These are phyloP conservation scores for Ceratoteleas bidentatus DNA, from an alignment of 1,140 invertebrate genomes.

Conservation along the genomic window DNA sequence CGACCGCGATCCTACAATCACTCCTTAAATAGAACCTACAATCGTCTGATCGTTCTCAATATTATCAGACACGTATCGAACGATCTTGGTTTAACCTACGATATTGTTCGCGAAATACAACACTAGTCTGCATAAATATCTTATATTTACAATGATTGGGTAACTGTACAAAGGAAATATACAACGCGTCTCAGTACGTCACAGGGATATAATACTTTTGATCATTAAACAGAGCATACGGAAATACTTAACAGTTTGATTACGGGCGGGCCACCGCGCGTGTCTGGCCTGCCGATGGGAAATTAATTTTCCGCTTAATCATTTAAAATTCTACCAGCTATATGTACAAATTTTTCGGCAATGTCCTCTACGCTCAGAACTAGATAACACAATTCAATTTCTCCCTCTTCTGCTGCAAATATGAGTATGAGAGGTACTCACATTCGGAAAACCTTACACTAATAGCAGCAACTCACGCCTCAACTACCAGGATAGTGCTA, in stretches of 20 bases:
- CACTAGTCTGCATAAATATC: slow-evolving; percentile 34
- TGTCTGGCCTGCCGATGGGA: background rate
- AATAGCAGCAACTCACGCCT: no score
- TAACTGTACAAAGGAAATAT: slow-evolving; percentile 47
- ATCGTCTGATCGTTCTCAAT: slow-evolving; percentile 12
- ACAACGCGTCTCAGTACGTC: slow-evolving; percentile 15
- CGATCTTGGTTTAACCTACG: slow-evolving; percentile 19
- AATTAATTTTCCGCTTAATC: slow-evolving; percentile 9
- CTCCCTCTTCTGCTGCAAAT: background rate
- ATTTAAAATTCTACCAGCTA: slow-evolving; percentile 6
- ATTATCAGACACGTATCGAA: slow-evolving; percentile 37
- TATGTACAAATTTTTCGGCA: slow-evolving; percentile 3
- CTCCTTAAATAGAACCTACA: slow-evolving; percentile 11
- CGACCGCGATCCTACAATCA: background rate
- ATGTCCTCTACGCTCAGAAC: background rate
- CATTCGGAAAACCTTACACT: no score
- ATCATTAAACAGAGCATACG: slow-evolving; percentile 29
- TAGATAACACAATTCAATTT: background rate
- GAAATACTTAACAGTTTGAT: slow-evolving; percentile 31
- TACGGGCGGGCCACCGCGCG: background rate
- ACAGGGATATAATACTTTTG: slow-evolving; percentile 32
- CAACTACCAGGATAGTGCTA: no score
- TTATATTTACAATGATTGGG: slow-evolving; percentile 38
- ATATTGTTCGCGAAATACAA: slow-evolving; percentile 39
- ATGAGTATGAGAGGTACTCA: slow-evolving; percentile 4